These are phyloP conservation scores for Aphelenchoides bicaudatus DNA, from an alignment of 2,888 invertebrate genomes.

Conservation along the genomic window DNA sequence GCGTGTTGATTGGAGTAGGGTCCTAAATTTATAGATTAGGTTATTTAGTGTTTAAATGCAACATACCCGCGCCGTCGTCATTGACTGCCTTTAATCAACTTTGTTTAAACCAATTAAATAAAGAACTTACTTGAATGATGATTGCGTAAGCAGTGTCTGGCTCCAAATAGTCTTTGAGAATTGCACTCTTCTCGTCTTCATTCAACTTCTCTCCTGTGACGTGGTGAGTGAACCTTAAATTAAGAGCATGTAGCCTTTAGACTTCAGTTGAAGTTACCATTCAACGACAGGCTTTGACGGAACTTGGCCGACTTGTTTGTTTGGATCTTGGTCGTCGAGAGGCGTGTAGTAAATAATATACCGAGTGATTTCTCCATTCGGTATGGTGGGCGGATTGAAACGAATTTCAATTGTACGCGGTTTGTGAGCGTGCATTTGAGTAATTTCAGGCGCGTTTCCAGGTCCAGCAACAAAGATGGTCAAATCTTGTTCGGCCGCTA, in stretches of 20 bases:
- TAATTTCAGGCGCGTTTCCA: slow-evolving; percentile 56
- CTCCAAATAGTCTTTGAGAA: slow-evolving; percentile 50
- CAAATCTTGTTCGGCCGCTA: slow-evolving; percentile 47
- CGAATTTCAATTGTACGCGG: slow-evolving; percentile 52
- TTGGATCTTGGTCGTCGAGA: slow-evolving; percentile 54
- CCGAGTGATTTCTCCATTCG: slow-evolving; percentile 57
- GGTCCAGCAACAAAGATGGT: slow-evolving; percentile 55
- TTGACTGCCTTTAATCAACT: no score
- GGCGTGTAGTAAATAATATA: slow-evolving; percentile 60
- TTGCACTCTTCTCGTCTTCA: slow-evolving; percentile 41
- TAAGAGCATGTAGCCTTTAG: no score
- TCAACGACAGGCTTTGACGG: slow-evolving; percentile 53
- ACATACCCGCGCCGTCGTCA: slow-evolving; percentile 58
- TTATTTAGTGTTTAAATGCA: no score
- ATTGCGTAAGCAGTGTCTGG: slow-evolving; percentile 58
- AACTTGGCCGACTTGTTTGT: slow-evolving; percentile 56
- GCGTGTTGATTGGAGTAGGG: slow-evolving; percentile 57
- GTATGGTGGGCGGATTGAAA: slow-evolving; percentile 54
- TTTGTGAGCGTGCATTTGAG: slow-evolving; percentile 47
- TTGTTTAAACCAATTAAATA: no score
- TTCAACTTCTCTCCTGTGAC: slow-evolving; percentile 43
- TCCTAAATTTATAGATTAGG: no score
- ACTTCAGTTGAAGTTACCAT: no score
- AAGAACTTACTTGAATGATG: slow-evolving; percentile 59
- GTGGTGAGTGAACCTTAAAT: slow-evolving; percentile 44